Base-by-base conservation (phyloP, 2,888 invertebrate genomes). In the Euplagia quadripunctaria region DNA sequence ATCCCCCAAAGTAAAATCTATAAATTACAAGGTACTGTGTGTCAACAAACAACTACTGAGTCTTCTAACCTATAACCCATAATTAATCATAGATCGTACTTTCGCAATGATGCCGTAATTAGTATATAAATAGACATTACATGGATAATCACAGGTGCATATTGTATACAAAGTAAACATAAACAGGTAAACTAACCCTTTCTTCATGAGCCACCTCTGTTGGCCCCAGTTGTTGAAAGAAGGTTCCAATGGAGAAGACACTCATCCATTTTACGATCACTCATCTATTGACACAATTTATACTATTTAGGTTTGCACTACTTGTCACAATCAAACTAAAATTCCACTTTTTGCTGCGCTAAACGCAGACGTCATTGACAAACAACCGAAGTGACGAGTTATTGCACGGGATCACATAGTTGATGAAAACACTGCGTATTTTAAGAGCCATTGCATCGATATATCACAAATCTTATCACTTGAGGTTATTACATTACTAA, bases 321-420 rank as follows among this genome's bases (percentile, higher is more conserved):
- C 90, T 94, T 93, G 95, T 95, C 94, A 95, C 94, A 93, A 94
- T 94, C 92, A 93, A 94, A 94, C 92, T 93, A 94, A 93, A 95
- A 94, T 91, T 94, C 94, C 94, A 94, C 95, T 95, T 94, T 95
- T 95, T 91, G 94, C 94, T 94, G 93, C 94, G 94, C 96, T 95
- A 95, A 95, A 94, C 95, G 94, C 94, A 95, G 94, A 95, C 96
- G 96, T 96, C 96, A 96, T 94, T 95, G 95, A 94, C 96, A 96
- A 95, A 96, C 96, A 96, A 95, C 94, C 93, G 89, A 94, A 95
- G 94, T 94, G 95, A 94, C 93, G 94, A 94, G 93, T 89, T 94
- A 94, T 94, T 92, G 94, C 94, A 95, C 92, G 90, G 94, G 90
- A 93, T 94, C 94, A 92, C 94, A 94, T 90, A 93, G 91, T 91